Percentiles rank a stretch among this genome's conserved stretches.
These are phyloP conservation scores for Aphaenogaster rudis DNA, from an alignment of 1,140 invertebrate genomes.

Conservation along the genomic window DNA sequence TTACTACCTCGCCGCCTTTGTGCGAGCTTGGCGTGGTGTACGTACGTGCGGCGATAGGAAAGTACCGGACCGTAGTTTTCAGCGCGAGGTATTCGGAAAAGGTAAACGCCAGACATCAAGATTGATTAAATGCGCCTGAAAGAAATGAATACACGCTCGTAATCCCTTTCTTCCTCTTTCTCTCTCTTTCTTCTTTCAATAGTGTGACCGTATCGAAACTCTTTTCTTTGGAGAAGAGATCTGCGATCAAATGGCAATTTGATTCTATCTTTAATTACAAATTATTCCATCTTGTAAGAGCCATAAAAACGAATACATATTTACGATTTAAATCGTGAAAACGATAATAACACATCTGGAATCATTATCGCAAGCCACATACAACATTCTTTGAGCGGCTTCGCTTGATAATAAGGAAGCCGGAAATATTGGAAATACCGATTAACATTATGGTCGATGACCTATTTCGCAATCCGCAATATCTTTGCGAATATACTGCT, in stretches of 20 bases:
- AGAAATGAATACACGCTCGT: slow-evolving; percentile 24
- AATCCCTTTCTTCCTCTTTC: neutral
- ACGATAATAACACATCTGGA: neutral
- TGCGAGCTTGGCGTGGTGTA: slow-evolving; percentile 1
- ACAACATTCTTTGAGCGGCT: neutral
- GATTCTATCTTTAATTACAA: neutral
- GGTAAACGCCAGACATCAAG: slow-evolving; percentile 45
- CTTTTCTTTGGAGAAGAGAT: neutral
- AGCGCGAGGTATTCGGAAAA: slow-evolving; percentile 13
- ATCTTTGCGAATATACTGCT: slow-evolving; percentile 55
- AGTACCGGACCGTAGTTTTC: slow-evolving; percentile 25
- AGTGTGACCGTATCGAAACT: neutral
- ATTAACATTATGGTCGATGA: slow-evolving; percentile 30
- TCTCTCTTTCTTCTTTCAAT: neutral
- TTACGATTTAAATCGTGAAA: neutral
- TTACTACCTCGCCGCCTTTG: slow-evolving; percentile 53
- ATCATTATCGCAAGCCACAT: neutral
- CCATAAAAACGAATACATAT: neutral
- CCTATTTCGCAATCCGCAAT: slow-evolving; percentile 41
- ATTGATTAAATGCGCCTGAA: slow-evolving; percentile 41
- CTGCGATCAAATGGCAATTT: neutral
- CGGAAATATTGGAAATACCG: slow-evolving; percentile 16
- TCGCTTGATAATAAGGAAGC: neutral
- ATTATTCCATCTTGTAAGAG: neutral
- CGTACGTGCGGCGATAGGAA: slow-evolving; percentile 24